Evolutionary conservation across 1,140 invertebrate genomes (phyloP), one percentile per base, ranked within the genome.

Genomic region (Pectinophora gossypiella): DNA sequence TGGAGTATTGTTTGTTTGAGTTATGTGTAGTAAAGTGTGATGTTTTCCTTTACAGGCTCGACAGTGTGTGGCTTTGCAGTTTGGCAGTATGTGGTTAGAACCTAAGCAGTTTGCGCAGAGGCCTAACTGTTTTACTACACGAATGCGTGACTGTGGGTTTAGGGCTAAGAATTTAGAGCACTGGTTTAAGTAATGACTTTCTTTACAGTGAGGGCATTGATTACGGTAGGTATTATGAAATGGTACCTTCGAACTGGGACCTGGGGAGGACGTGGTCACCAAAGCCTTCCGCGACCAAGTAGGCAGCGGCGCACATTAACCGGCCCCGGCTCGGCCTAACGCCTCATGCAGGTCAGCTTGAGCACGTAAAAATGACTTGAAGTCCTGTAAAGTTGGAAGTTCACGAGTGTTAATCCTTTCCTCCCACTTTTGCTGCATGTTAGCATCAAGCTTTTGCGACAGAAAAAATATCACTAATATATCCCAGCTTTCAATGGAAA

Each of bases 11-110:
- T 48, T 15, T 19, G 9, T 1, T 7, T 13, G 46, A 12, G n/a
- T 3, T 35, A 35, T 18, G 27, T 48, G 46, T 36, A 48, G 18
- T 5, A 48, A 21, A 4, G 46, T 48, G 16, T 48, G 46, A 21
- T 48, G 46, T 19, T 36, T 48, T 2, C 27, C 23, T 38, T 35
- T 12, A 36, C 46, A 48, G 5, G 10, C 18, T 35, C 23, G 2
- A 15, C 46, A 48, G 5, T 15, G n/a, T 7, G n/a, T 18, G 10
- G n/a, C 13, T 19, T 16, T 15, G 18, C 46, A 48, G 19, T 48
- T 48, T 35, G 46, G 13, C 10, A 48, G 18, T 5, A 36, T 15
- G 18, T 48, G 46, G 9, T 32, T 38, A 3, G 35, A 38, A 6
- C 5, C 5, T 7, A 38, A 38, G n/a, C 35, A 38, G n/a, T 38